Base-by-base conservation (phyloP, 2,113 vertebrate genomes). In the Manacus vitellinus region DNA sequence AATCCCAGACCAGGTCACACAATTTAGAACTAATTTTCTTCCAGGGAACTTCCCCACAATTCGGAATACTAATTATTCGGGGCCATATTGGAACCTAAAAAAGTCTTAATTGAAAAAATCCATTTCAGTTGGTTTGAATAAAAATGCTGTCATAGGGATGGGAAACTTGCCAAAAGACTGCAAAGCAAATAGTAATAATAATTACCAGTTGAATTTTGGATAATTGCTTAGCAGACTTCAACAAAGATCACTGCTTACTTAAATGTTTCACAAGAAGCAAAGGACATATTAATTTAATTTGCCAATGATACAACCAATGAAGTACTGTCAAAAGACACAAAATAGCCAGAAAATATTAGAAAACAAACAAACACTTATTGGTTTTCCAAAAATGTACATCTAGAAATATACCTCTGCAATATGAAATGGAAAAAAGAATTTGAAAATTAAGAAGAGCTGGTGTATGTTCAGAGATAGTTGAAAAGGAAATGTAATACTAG, bases 151-250 rank as follows among this genome's bases (percentile, higher is more conserved):
- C 81, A 95, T 37, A 78, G 35, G 54, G 33, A 67, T 55, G n/a
- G 81, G 74, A 82, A 94, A 83, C 33, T 67, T 79, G 88, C 85
- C 92, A 92, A 74, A 91, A 90, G 78, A 88, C 81, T 83, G 88
- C 82, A 92, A 80, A 96, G 39, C 84, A 95, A 95, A 96, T 55
- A 81, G 62, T 66, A 90, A 71, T 85, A 94, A 91, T 51, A 95
- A 95, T 79, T 81, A 79, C 66, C 74, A 85, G 78, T 76, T 89
- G 74, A 92, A 92, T 94, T 93, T 70, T 63, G 51, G 59, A 92
- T 88, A 95, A 97, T 70, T 93, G 84, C 62, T 92, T 85, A 68
- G 61, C 56, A 89, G 78, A 95, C 89, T 66, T 63, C 58, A 85
- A 72, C n/a, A 89, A 63, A 15, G 20, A 94, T 89, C 72, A 87